Percentiles rank a stretch among this genome's conserved stretches.
phyloP scores from a whole-genome alignment of 2,888 invertebrate species.

The Tetrapedia diversipes region DNA sequence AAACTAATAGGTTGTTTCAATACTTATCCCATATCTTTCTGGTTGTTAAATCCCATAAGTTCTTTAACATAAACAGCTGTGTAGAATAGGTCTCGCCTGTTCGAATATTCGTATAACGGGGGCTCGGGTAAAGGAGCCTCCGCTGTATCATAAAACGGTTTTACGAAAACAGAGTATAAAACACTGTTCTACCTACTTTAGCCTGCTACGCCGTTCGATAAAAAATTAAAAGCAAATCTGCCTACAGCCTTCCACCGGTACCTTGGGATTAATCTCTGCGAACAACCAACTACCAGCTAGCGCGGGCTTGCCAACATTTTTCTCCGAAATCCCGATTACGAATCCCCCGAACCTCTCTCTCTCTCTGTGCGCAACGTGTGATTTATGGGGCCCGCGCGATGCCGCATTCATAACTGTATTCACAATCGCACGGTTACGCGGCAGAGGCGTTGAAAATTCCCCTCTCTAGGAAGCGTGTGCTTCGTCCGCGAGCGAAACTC shows the following conservation, averaged over 20 bases:
- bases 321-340: neutral
- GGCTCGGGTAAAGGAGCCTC: too few species aligned
- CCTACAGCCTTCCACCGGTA: too few species aligned
- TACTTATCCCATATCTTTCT: too few species aligned
- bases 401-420: constrained; percentile 27
- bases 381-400: neutral
- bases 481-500: constrained; percentile 12
- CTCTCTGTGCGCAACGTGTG: neutral
- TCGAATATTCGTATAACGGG: too few species aligned
- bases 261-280: constrained; percentile 4
- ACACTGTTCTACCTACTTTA: neutral
- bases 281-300: neutral
- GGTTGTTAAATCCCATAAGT: too few species aligned
- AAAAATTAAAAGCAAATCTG: neutral
- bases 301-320: constrained; percentile 19
- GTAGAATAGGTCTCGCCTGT: too few species aligned
- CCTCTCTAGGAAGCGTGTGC: constrained; percentile 1
- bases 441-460: constrained; percentile 10
- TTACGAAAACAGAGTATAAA: too few species aligned
- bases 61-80: too few species aligned
- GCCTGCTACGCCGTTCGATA: neutral
- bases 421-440: constrained; percentile 4
- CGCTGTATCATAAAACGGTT: too few species aligned
- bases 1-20: too few species aligned
- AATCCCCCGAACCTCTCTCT: neutral